Evolutionary conservation across 2,888 invertebrate genomes (phyloP).

Genomic region (Drosophila pseudotakahashii): DNA sequence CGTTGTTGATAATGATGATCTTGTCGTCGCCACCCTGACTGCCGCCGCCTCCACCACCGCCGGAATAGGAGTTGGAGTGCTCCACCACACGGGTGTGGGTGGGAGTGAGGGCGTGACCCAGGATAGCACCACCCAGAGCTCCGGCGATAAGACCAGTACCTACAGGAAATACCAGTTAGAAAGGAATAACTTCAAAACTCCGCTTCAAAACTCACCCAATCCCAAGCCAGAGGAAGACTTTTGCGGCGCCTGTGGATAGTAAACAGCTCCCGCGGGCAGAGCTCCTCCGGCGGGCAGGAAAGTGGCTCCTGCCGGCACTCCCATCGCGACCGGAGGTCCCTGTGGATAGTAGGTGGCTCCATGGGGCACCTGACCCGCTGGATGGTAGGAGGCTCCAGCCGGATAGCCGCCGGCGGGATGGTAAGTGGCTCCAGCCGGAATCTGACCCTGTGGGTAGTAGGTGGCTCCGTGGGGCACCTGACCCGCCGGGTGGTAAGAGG

Average conservation of each 20-base stretch:
- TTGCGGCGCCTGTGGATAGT: constrained; percentile 75
- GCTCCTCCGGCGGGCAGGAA: constrained; percentile 70
- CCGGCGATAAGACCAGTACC: constrained; percentile 82
- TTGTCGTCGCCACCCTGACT: constrained; percentile 72
- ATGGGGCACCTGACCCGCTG: constrained; percentile 55
- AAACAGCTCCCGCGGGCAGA: constrained; percentile 78
- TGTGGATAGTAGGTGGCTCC: constrained; percentile 77
- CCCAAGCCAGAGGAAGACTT: constrained; percentile 79
- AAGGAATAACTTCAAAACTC: not conserved
- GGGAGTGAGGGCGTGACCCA: constrained; percentile 82
- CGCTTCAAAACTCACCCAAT: constrained; percentile 72
- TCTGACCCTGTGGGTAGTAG: constrained; percentile 58
- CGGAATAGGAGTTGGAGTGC: constrained; percentile 40
- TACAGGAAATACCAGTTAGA: constrained; percentile 32
- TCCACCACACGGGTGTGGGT: constrained; percentile 74
- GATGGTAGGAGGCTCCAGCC: constrained; percentile 55
- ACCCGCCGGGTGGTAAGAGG: constrained; percentile 63
- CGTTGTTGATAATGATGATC: constrained; percentile 84
- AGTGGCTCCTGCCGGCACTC: constrained; percentile 71
- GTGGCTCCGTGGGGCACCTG: constrained; percentile 63
- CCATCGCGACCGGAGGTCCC: constrained; percentile 50
- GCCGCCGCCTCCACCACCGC: constrained; percentile 46
- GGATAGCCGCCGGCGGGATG: constrained; percentile 69
- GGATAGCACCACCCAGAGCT: constrained; percentile 81
- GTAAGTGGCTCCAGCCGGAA: constrained; percentile 73